A percentile compares a stretch with the other conserved stretches of the same genome.
These are phyloP conservation scores for Bellardia bayeri DNA, from an alignment of 2,888 invertebrate species.

Conservation along the genomic window DNA sequence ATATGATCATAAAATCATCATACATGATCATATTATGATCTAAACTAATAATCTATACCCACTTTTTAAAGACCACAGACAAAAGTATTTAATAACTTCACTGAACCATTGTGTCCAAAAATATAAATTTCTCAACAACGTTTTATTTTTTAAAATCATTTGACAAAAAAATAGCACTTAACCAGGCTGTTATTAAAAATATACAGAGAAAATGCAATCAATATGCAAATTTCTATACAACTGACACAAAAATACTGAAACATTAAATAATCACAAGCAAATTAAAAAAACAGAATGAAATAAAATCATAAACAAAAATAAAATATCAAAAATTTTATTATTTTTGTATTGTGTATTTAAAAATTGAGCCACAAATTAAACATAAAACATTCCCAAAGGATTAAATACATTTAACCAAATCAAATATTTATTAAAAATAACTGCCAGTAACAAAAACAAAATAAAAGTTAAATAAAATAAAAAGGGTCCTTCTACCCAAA, in stretches of 20 bases:
- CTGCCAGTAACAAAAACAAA: constrained; percentile 35
- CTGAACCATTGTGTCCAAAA: neutral
- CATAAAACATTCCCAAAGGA: constrained; percentile 73
- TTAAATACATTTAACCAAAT: constrained; percentile 75
- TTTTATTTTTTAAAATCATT: neutral
- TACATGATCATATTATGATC: too few species aligned
- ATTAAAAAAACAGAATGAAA: too few species aligned
- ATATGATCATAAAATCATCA: too few species aligned
- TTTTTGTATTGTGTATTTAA: constrained; percentile 29
- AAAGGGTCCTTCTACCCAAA: neutral
- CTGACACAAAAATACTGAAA: constrained; percentile 1
- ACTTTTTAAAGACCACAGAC: too few species aligned
- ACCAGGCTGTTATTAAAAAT: neutral
- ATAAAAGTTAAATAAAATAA: neutral
- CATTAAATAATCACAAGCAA: neutral
- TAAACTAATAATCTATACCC: too few species aligned
- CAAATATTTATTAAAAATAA: constrained; percentile 74
- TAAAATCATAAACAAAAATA: constrained; percentile 8
- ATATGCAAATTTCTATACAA: constrained; percentile 24
- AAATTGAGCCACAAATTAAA: constrained; percentile 68
- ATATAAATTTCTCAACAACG: too few species aligned
- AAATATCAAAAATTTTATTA: constrained; percentile 20
- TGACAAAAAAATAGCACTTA: neutral
- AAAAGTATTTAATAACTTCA: too few species aligned
- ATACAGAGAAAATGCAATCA: constrained; percentile 1